Percentiles rank a stretch among this genome's conserved stretches.
Evolutionary conservation across 2,888 invertebrate species (phyloP).

Genomic region (Drosophila yooni): DNA sequence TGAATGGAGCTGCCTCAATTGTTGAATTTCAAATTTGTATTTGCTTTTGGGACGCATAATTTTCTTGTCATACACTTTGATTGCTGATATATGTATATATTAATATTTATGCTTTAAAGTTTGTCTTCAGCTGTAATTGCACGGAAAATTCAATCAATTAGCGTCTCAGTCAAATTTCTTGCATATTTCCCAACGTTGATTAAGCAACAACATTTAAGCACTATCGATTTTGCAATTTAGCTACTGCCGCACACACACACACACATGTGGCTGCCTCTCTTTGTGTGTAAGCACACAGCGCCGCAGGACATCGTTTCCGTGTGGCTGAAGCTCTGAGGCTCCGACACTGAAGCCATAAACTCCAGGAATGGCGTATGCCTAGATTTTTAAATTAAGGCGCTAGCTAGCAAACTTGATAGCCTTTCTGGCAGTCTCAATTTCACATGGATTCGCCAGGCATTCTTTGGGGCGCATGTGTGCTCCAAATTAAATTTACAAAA

Average conservation of each 20-base stretch:
- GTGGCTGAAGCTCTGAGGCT: slow-evolving; percentile 26
- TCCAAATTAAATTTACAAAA: slow-evolving; percentile 15
- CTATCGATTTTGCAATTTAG: slow-evolving; percentile 70
- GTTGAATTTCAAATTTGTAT: slow-evolving; percentile 60
- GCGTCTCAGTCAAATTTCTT: slow-evolving; percentile 28
- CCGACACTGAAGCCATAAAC: slow-evolving; percentile 62
- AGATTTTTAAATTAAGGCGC: slow-evolving; percentile 61
- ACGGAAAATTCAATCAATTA: slow-evolving; percentile 71
- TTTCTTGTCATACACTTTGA: slow-evolving; percentile 75
- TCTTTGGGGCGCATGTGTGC: slow-evolving; percentile 11
- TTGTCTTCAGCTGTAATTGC: slow-evolving; percentile 41
- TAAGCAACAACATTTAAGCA: slow-evolving; percentile 48
- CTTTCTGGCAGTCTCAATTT: slow-evolving; percentile 30
- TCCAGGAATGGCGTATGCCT: slow-evolving; percentile 56
- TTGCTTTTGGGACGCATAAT: slow-evolving; percentile 61
- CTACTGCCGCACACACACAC: slow-evolving; percentile 4
- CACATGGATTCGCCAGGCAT: slow-evolving; percentile 17
- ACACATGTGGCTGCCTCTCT: slow-evolving; percentile 9
- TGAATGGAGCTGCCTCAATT: slow-evolving; percentile 20
- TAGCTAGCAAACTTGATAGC: slow-evolving; percentile 17
- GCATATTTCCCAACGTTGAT: slow-evolving; percentile 45
- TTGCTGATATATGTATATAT: slow-evolving; percentile 56
- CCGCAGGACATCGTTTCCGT: slow-evolving; percentile 49
- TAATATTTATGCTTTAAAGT: slow-evolving; percentile 70
- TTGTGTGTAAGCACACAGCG: slow-evolving; percentile 45